A percentile compares a stretch with the other conserved stretches of the same genome.
phyloP scores from a whole-genome alignment of 1,140 invertebrate genomes.

The Drosophila azteca region DNA sequence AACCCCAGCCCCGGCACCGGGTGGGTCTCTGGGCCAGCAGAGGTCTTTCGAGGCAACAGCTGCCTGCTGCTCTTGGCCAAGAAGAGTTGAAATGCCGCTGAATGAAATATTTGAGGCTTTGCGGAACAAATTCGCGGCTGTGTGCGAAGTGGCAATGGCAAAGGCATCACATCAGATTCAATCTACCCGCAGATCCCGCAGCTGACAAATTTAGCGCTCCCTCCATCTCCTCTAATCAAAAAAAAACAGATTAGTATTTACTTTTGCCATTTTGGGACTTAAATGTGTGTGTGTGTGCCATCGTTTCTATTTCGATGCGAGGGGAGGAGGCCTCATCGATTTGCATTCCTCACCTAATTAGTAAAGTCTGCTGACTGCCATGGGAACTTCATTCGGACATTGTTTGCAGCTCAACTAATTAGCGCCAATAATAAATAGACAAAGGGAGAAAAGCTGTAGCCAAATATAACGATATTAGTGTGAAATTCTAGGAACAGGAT shows the following conservation, averaged over 20 bases:
- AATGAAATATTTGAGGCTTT: conserved; percentile 67
- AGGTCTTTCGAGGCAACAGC: conserved; percentile 10
- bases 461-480: conserved; percentile 27
- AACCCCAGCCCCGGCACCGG: not conserved
- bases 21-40: conserved; percentile 7
- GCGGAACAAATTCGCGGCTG: conserved; percentile 55
- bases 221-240: conserved; percentile 9
- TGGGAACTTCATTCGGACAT: conserved; percentile 49
- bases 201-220: conserved; percentile 62
- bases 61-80: conserved; percentile 24
- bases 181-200: conserved; percentile 34
- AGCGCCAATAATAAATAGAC: conserved; percentile 22
- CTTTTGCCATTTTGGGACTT: too few relatives aligned
- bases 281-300: too few relatives aligned
- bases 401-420: conserved; percentile 38
- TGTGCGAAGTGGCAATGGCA: conserved; percentile 57
- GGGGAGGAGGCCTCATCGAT: not conserved
- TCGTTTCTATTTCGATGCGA: too few relatives aligned
- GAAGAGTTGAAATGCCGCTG: conserved; percentile 37
- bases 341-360: conserved; percentile 58
- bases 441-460: not conserved
- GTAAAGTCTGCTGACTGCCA: conserved; percentile 40
- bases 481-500: not conserved
- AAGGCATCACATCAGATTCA: conserved; percentile 32
- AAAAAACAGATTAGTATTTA: not conserved